These are phyloP conservation scores for Speoplatyrhinus poulsoni DNA, from an alignment of 2,113 vertebrate genomes.

Conservation along the genomic window DNA sequence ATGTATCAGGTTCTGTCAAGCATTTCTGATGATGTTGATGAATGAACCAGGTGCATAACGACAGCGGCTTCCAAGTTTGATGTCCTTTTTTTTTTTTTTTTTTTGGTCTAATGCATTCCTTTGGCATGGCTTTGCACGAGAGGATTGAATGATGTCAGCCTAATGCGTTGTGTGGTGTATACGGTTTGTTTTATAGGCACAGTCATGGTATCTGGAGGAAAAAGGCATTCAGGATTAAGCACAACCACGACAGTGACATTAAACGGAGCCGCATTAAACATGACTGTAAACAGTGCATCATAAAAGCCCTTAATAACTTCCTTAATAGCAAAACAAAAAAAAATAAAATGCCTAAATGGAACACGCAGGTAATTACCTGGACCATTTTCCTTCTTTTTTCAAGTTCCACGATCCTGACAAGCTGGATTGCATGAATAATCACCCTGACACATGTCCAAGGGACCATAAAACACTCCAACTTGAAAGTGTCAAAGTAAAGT, in stretches of 20 bases:
- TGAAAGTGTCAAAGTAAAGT: conserved; percentile 72
- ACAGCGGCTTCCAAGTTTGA: conserved; percentile 44
- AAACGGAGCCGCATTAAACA: background rate
- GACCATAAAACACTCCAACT: conserved; percentile 54
- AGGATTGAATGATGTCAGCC: conserved; percentile 6
- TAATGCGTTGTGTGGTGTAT: too few relatives aligned
- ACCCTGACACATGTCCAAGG: conserved; percentile 49
- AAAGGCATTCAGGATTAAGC: conserved; percentile 34
- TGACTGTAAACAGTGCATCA: conserved; percentile 24
- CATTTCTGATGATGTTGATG: conserved; percentile 43
- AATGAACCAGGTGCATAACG: conserved; percentile 53
- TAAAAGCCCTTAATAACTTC: conserved; percentile 21
- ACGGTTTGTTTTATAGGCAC: conserved; percentile 32
- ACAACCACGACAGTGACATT: conserved; percentile 20
- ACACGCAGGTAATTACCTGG: conserved; percentile 12
- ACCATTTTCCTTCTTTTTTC: conserved; percentile 18
- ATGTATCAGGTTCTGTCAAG: conserved; percentile 26
- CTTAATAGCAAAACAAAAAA: background rate
- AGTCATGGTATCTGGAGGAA: conserved; percentile 34
- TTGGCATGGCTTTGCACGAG: background rate
- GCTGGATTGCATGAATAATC: conserved; percentile 55
- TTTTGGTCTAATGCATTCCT: background rate
- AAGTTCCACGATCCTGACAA: conserved; percentile 29
- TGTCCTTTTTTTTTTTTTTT: conserved; percentile 39
- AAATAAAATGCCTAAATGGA: too few relatives aligned